Base-by-base conservation (phyloP, 2,113 vertebrate genomes). In the Pachypanchax playfairii region DNA sequence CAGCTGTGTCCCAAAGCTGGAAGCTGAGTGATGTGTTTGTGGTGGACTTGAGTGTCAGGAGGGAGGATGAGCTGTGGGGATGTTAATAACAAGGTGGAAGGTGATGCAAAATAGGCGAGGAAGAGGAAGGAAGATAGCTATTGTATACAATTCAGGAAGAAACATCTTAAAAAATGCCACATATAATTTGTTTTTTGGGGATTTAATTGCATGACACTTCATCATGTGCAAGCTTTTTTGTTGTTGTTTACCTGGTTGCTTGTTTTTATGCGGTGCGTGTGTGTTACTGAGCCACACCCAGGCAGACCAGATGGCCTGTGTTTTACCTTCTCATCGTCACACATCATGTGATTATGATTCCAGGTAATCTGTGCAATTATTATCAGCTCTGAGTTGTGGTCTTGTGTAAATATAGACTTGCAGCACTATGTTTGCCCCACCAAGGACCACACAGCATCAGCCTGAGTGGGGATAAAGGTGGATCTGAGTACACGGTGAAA, bases 291-390 rank as follows among this genome's bases (percentile, higher is more conserved):
- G 73, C 55, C 25, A 2, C 54, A 41, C 58, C 52, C 71, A 50
- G 29, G 53, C 61, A 47, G 67, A 67, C 57, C 81, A 81, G 65
- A 83, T 80, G 75, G 17, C 70, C 65, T 5, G 9, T 59, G 43
- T 50, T 73, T 75, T 75, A 82, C 74, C 74, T 82, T 76, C 65
- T 59, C 50, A 11, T 80, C 18, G 4, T 86, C 77, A 79, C 58
- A 77, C 73, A 64, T 77, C 65, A 78, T 79, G 74, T 76, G 85
- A 83, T 81, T 72, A 75, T 71, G 63, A 65, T 79, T 71, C 36
- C 72, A 78, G 79, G 68, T 83, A 80, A 82, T 80, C 70, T 4
- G 1, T 70, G 65, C 48, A 65, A 67, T 83, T 66, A 80, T 70
- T 65, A 75, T 38, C 61, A 61, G 73, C 65, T 65, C 2, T 28